Evolutionary conservation across 2,888 invertebrate genomes (phyloP).

Genomic region (Brachypalpus laphriformis): DNA sequence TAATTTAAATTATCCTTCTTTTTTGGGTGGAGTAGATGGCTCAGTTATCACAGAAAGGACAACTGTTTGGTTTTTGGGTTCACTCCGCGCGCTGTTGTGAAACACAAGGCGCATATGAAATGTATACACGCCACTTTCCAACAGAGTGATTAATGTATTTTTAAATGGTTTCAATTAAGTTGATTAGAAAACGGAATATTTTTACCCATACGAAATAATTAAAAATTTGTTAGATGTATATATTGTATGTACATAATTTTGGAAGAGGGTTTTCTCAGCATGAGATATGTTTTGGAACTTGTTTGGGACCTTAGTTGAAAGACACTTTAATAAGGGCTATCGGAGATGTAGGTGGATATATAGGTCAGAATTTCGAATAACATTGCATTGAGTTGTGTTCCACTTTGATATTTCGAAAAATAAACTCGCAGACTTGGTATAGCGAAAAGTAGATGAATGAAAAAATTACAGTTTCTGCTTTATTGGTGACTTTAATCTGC

Average conservation of each 20-base stretch:
- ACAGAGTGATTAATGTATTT: conserved; percentile 81
- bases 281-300: not conserved
- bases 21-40: conserved; percentile 11
- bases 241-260: too few relatives aligned
- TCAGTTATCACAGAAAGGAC: conserved; percentile 53
- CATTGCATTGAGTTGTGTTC: too few relatives aligned
- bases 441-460: too few relatives aligned
- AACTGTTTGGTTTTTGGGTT: conserved; percentile 56
- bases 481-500: too few relatives aligned
- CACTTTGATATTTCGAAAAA: not conserved
- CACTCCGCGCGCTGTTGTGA: conserved; percentile 16
- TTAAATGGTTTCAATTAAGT: conserved; percentile 82
- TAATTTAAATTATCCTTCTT: conserved; percentile 60
- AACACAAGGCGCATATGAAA: conserved; percentile 59
- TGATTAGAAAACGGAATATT: conserved; percentile 63
- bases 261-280: not conserved
- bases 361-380: not conserved
- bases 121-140: conserved; percentile 31
- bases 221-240: conserved; percentile 2
- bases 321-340: not conserved
- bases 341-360: too few relatives aligned
- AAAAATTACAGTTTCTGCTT: too few relatives aligned
- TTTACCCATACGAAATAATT: conserved; percentile 29
- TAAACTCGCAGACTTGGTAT: too few relatives aligned
- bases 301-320: not conserved